Evolutionary conservation across 1,140 invertebrate genomes (phyloP).

Genomic region (Manduca sexta): DNA sequence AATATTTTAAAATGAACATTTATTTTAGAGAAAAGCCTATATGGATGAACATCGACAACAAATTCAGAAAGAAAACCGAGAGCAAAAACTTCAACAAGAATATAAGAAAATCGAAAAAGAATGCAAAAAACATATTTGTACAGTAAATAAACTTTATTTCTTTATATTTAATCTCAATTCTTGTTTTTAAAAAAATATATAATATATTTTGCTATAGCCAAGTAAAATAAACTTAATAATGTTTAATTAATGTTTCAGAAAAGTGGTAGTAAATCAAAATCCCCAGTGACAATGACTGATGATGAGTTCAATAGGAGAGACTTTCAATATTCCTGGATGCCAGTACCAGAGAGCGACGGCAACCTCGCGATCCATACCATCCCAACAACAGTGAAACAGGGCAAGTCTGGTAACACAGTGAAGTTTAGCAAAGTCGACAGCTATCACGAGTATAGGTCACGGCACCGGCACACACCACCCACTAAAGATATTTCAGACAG

Average conservation of each 20-base stretch:
- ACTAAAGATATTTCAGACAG: slow-evolving; percentile 42
- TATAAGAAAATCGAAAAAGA: slow-evolving; percentile 50
- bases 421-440: slow-evolving; percentile 51
- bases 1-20: background rate
- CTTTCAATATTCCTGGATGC: slow-evolving; percentile 63
- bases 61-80: slow-evolving; percentile 35
- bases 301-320: slow-evolving; percentile 26
- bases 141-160: slow-evolving; percentile 22
- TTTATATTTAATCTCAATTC: background rate
- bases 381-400: slow-evolving; percentile 31
- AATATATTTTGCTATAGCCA: no score
- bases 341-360: slow-evolving; percentile 51
- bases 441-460: slow-evolving; percentile 61
- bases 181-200: background rate
- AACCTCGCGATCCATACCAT: slow-evolving; percentile 50
- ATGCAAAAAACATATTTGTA: slow-evolving; percentile 34
- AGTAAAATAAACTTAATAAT: no score
- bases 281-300: slow-evolving; percentile 25
- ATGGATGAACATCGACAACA: slow-evolving; percentile 44
- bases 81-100: slow-evolving; percentile 49
- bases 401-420: slow-evolving; percentile 41
- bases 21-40: slow-evolving; percentile 43
- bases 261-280: slow-evolving; percentile 32
- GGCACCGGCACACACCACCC: slow-evolving; percentile 60
- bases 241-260: slow-evolving; percentile 9